A percentile compares a stretch with the other conserved stretches of the same genome.
Conservation (phyloP, 2,888 invertebrate genomes). For the Drosophila greeni region DNA sequence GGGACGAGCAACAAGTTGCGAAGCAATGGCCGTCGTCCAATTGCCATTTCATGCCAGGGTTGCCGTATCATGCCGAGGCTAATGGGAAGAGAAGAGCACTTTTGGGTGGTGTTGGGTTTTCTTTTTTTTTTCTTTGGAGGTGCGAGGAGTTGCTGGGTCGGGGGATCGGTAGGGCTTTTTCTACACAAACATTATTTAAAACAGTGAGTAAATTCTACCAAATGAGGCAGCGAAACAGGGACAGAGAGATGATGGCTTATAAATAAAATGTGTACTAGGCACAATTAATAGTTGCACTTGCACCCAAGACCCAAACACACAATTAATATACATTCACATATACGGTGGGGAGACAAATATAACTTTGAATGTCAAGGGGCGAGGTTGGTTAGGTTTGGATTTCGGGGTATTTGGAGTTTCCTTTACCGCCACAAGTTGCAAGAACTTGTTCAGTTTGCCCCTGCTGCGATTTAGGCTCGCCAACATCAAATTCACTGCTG, state of each 20-base stretch:
- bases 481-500: constrained; percentile 75
- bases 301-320: constrained; percentile 46
- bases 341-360: constrained; percentile 30
- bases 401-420: constrained; percentile 50
- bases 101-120: constrained; percentile 38
- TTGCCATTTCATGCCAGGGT: constrained; percentile 60
- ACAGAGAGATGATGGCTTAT: constrained; percentile 23
- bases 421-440: constrained; percentile 78
- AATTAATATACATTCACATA: constrained; percentile 53
- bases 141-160: constrained; percentile 21
- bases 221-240: constrained; percentile 14
- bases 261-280: constrained; percentile 68
- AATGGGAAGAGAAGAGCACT: constrained; percentile 43
- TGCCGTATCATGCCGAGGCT: constrained; percentile 56
- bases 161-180: constrained; percentile 19
- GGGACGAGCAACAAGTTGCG: constrained; percentile 68
- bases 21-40: constrained; percentile 67
- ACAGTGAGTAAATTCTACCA: constrained; percentile 27
- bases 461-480: constrained; percentile 77
- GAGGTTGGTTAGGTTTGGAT: constrained; percentile 17
- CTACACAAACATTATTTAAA: constrained; percentile 52
- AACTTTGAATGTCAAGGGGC: constrained; percentile 50
- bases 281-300: constrained; percentile 61
- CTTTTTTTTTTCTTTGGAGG: constrained; percentile 14
- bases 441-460: constrained; percentile 77